Evolutionary conservation across 2,888 invertebrate species (phyloP), one percentile per base, ranked within the genome.

Genomic region (Rhingia campestris): DNA sequence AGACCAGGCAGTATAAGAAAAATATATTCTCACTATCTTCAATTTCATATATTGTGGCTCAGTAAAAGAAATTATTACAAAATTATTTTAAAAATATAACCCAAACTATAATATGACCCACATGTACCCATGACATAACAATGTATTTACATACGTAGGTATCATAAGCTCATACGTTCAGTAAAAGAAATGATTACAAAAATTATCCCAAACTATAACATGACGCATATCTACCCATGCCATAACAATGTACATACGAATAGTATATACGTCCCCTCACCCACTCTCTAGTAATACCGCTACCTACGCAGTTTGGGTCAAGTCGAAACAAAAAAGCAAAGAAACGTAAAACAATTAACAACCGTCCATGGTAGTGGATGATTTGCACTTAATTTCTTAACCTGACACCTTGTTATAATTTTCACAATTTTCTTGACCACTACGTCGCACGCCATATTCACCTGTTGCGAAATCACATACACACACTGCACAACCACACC

Each of bases 301-400:
- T 4, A 39, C n/a, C n/a, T 22, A 22, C 22, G 22, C 10, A 41
- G 32, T 51, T 53, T 30, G 10, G 54, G 43, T 51, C 39, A 37
- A 45, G 4, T 33, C 2, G 43, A 9, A 14, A 30, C 30, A 35
- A 35, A 3, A 33, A 32, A 33, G 49, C 39, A 49, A 45, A 33
- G 49, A 47, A 69, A 69, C 61, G 69, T 69, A 76, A 76, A 76
- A 56, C 76, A 76, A 76, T 69, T 61, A 53, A 53, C 69, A 47
- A 22, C n/a, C 53, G 14, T 41, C 61, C 67, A 59, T 53, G 67
- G 61, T 33, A 47, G 61, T 72, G 53, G 59, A 63, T 56, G 74
- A 80, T 80, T 84, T 80, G 69, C 84, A 84, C 84, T 74, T 84
- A 80, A 80, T 84, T 74, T 61, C 74, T 66, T 80, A 64, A 70